Conservation (phyloP, 2,888 invertebrate genomes). For the Fabriciana adippe region DNA sequence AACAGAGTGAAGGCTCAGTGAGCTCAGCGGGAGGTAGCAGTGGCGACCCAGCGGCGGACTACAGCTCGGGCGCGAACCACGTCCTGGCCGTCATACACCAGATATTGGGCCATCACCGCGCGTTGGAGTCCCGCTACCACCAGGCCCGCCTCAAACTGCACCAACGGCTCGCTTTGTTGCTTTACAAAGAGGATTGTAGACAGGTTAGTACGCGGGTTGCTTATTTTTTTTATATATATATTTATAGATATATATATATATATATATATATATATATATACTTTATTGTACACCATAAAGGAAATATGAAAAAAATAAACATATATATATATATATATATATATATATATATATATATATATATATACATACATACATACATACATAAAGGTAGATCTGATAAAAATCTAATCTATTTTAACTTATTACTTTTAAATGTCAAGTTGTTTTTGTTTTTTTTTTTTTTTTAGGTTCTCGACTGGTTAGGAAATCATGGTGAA, state of each 20-base stretch:
- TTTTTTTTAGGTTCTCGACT: constrained; percentile 93
- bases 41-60: constrained; percentile 95
- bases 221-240: too few species aligned
- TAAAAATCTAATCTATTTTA: too few species aligned
- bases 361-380: too few species aligned
- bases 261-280: too few species aligned
- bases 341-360: too few species aligned
- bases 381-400: too few species aligned
- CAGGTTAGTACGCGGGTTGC: constrained; percentile 82
- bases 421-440: constrained; percentile 23
- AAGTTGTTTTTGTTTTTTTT: too few species aligned
- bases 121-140: constrained; percentile 97
- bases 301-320: too few species aligned
- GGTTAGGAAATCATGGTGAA: constrained; percentile 98
- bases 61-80: constrained; percentile 97
- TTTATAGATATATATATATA: too few species aligned
- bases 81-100: constrained; percentile 98
- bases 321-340: too few species aligned
- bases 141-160: constrained; percentile 97
- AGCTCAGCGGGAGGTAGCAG: constrained; percentile 84
- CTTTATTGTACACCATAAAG: too few species aligned
- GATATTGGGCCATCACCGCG: constrained; percentile 96
- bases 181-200: constrained; percentile 98
- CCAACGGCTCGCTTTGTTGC: constrained; percentile 93
- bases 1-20: constrained; percentile 70